A percentile compares a stretch with the other conserved stretches of the same genome.
Evolutionary conservation across 2,888 invertebrate species (phyloP).

Genomic region (Sarcophaga rosellei): DNA sequence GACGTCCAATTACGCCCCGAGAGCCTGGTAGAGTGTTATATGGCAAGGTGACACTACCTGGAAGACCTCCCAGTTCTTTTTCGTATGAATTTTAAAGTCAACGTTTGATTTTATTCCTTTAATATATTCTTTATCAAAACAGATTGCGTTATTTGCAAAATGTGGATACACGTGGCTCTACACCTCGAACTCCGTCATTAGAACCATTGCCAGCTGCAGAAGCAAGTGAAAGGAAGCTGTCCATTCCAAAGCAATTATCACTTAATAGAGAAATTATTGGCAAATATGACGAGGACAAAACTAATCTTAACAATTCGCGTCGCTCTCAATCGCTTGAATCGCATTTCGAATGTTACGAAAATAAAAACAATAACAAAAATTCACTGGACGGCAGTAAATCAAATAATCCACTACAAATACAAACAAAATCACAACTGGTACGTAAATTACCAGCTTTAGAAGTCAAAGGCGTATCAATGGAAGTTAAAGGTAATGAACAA

Average conservation of each 20-base stretch:
- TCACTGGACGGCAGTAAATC: conserved; percentile 27
- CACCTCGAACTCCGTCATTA: conserved; percentile 78
- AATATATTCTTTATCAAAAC: conserved; percentile 46
- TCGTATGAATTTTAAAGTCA: conserved; percentile 82
- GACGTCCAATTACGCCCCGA: conserved; percentile 92
- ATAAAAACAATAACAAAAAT: conserved; percentile 22
- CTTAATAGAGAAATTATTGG: conserved; percentile 10
- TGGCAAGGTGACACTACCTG: conserved; percentile 83
- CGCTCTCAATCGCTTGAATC: conserved; percentile 72
- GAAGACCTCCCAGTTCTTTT: conserved; percentile 89
- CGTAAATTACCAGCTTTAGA: conserved; percentile 70
- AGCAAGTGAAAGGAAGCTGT: conserved; percentile 29
- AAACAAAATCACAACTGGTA: conserved; percentile 59
- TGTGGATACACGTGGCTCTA: conserved; percentile 75
- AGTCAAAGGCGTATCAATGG: conserved; percentile 63
- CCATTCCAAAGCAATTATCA: conserved; percentile 12
- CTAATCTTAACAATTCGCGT: conserved; percentile 21
- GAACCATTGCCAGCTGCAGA: conserved; percentile 75
- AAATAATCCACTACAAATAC: conserved; percentile 44
- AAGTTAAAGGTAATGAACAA: conserved; percentile 48
- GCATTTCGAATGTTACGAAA: conserved; percentile 67
- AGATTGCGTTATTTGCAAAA: conserved; percentile 86
- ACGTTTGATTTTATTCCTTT: no score
- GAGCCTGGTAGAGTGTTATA: conserved; percentile 90
- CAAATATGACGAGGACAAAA: not conserved